Conservation (phyloP, 2,113 vertebrate species). For the Sula dactylatra region DNA sequence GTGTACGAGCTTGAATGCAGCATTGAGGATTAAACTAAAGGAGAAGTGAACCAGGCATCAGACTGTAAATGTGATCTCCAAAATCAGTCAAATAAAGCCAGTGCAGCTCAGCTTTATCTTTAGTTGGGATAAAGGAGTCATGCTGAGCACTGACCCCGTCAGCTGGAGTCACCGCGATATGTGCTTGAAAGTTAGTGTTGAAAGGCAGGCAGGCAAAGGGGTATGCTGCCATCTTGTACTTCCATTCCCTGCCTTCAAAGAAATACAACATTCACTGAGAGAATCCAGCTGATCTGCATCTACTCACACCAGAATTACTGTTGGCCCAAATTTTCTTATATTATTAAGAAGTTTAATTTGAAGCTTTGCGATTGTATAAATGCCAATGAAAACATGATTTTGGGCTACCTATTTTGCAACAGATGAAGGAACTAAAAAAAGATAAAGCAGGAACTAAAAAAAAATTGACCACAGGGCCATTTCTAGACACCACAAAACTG, state of each 20-base stretch:
- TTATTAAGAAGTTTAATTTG: neutral
- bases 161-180: fast-evolving
- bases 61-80: neutral
- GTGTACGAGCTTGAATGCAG: neutral
- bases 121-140: neutral
- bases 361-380: neutral
- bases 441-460: neutral
- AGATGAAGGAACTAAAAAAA: constrained; percentile 7
- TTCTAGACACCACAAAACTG: constrained; percentile 27
- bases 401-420: neutral
- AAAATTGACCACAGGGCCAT: neutral
- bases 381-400: neutral
- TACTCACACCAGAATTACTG: neutral
- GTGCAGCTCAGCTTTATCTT: neutral
- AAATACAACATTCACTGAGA: neutral
- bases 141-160: neutral
- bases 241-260: neutral
- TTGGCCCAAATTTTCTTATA: neutral
- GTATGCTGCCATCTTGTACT: neutral
- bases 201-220: neutral
- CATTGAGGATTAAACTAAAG: neutral
- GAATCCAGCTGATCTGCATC: neutral
- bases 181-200: neutral
- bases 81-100: neutral
- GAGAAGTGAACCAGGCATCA: neutral